These are phyloP conservation scores for Suricata suricatta DNA, from an alignment of 2,113 vertebrate genomes.

Conservation along the genomic window DNA sequence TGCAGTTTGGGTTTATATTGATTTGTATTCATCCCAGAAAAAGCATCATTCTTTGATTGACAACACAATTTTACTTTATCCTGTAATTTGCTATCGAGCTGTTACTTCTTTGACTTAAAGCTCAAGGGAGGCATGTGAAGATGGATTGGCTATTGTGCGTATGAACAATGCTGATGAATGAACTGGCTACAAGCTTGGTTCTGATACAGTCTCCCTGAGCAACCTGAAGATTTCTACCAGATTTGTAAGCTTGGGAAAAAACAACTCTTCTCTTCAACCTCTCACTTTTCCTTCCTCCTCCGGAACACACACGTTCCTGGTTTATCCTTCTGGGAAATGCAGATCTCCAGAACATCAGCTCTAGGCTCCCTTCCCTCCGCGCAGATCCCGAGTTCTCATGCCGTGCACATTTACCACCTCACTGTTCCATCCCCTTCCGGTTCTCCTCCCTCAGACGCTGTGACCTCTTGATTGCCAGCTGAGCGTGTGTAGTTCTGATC, in stretches of 20 bases:
- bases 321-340: neutral
- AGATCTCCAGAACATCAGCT: neutral
- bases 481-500: neutral
- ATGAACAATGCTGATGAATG: neutral
- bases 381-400: neutral
- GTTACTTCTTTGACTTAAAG: neutral
- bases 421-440: neutral
- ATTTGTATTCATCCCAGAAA: neutral
- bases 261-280: neutral
- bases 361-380: neutral
- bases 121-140: neutral
- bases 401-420: neutral
- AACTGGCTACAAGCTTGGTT: neutral
- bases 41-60: neutral
- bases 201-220: neutral
- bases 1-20: neutral
- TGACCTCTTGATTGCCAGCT: neutral
- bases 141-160: neutral
- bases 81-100: neutral
- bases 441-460: neutral
- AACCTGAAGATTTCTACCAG: neutral
- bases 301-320: neutral
- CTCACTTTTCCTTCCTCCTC: neutral
- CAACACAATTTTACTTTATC: slow-evolving; percentile 7
- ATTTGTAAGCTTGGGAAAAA: neutral